Evolutionary conservation across 2,888 invertebrate species (phyloP), one percentile per base, ranked within the genome.

Genomic region (Melieria picta): DNA sequence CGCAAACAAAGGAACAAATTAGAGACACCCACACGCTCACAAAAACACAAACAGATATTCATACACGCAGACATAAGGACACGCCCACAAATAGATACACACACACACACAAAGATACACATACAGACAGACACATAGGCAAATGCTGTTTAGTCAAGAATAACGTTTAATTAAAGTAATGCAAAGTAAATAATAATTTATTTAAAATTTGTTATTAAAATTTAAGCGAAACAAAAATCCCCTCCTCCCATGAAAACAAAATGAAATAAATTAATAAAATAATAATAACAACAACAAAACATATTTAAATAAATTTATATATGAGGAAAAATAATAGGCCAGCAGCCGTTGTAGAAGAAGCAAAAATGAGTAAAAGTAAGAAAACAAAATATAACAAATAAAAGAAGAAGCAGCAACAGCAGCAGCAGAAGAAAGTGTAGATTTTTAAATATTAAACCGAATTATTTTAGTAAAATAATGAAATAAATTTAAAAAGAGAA

Each of bases 391-490:
- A 57, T n/a, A 52, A 57, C 45, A 50, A 66, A 58, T 60, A 45
- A 11, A n/a, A 60, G 11, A 46, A 65, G 30, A 45, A 42, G 30
- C 30, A 30, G 30, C 30, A 30, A 30, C 30, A 30, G 30, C 30
- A 30, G 30, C 30, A 30, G 30, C 30, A 30, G 30, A 30, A 65
- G 56, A 77, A 81, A 79, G 72, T 82, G 82, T 82, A 82, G 81
- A 79, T 80, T 82, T 79, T 79, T 80, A 83, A 80, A 79, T 75
- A 79, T 77, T 79, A 77, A 77, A 73, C 79, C 16, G 73, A 73
- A 76, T 77, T 75, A 77, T 73, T 76, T 63, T 74, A 77, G 72
- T 70, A 74, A 77, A 76, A 74, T 74, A 72, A 75, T 74, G 70
- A 72, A 74, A 75, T 75, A 74, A 74, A 68, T 60, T 58, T 16